Percentiles rank a stretch among this genome's conserved stretches.
These are phyloP conservation scores for Glaucomys volans DNA, from an alignment of 2,113 vertebrate species.

Conservation along the genomic window DNA sequence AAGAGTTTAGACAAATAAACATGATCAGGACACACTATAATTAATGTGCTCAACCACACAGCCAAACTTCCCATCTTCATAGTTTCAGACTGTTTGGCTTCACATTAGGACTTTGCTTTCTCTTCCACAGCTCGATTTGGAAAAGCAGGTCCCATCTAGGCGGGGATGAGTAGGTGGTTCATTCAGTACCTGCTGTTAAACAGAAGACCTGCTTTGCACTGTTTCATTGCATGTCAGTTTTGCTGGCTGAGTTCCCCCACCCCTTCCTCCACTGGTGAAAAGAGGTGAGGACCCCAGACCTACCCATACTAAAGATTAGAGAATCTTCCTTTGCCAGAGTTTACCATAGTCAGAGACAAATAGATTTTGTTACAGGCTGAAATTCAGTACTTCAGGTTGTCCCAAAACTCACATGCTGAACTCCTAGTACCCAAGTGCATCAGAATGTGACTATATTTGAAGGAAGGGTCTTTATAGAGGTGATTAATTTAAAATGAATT, in stretches of 20 bases:
- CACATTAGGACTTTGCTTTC: slow-evolving; percentile 67
- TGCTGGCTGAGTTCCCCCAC: background rate
- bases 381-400: background rate
- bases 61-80: slow-evolving; percentile 74
- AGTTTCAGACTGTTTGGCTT: slow-evolving; percentile 67
- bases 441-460: background rate
- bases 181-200: background rate
- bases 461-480: background rate
- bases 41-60: slow-evolving; percentile 86
- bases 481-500: background rate
- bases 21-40: slow-evolving; percentile 83
- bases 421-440: background rate
- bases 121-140: slow-evolving; percentile 5
- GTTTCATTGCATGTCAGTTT: background rate
- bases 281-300: background rate
- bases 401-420: background rate
- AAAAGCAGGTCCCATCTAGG: background rate
- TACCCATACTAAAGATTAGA: background rate
- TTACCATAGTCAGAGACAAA: slow-evolving; percentile 12
- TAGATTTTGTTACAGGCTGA: background rate
- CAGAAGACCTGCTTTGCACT: background rate
- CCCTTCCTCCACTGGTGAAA: background rate
- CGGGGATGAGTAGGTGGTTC: background rate
- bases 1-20: slow-evolving; percentile 88
- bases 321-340: background rate